phyloP scores from a whole-genome alignment of 2,797 vertebrate genomes.

The Sylvia borin region DNA sequence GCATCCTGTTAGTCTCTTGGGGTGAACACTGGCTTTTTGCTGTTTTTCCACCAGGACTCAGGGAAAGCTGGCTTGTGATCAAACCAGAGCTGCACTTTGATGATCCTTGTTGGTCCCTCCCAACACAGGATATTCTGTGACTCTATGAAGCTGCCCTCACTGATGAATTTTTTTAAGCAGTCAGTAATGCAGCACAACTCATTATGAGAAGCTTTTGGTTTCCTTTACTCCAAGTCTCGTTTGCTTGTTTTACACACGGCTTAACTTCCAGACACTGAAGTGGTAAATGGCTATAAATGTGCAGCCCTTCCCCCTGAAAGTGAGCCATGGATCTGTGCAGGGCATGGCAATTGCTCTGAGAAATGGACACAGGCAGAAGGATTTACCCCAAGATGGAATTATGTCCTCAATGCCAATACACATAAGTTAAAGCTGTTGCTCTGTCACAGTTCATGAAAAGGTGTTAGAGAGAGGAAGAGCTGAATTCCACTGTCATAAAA shows the following conservation, averaged over 20 bases:
- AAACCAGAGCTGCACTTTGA: not conserved
- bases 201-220: not conserved
- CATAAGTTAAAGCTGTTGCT: not conserved
- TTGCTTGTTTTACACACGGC: not conserved
- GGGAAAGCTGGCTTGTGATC: not conserved
- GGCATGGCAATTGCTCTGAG: not conserved
- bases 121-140: not conserved
- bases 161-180: not conserved
- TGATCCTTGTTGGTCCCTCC: not conserved
- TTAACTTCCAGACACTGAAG: not conserved
- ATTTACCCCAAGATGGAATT: not conserved
- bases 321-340: not conserved
- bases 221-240: not conserved
- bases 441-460: not conserved
- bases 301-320: not conserved
- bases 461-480: not conserved
- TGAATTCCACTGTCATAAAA: not conserved
- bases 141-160: not conserved
- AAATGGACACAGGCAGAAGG: not conserved
- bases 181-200: rapidly evolving
- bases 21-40: not conserved
- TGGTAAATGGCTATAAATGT: not conserved
- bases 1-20: not conserved
- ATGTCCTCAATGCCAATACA: not conserved
- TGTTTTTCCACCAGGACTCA: not conserved